A percentile compares a stretch with the other conserved stretches of the same genome.
Conservation (phyloP, 2,113 vertebrate species). For the Cisticola juncidis region DNA sequence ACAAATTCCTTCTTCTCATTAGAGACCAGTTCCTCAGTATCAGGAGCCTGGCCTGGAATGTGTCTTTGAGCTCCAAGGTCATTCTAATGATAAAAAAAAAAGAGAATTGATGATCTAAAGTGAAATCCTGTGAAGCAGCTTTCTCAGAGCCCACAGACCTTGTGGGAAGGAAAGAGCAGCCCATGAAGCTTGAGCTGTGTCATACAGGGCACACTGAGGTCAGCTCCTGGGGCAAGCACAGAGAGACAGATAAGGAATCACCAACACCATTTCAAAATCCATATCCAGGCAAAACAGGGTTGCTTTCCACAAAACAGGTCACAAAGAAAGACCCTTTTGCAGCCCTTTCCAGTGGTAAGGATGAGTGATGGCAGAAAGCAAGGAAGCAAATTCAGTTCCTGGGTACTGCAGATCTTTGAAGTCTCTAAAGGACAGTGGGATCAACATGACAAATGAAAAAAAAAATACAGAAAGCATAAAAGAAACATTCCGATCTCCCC, state of each 20-base stretch:
- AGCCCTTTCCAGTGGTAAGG: background rate
- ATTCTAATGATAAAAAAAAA: background rate
- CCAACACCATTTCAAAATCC: background rate
- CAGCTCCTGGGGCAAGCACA: background rate
- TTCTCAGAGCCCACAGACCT: background rate
- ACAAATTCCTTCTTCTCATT: conserved; percentile 40
- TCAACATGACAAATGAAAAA: background rate
- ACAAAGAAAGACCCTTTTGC: background rate
- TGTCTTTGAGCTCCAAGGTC: conserved; percentile 26
- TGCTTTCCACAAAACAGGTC: background rate
- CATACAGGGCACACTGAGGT: background rate
- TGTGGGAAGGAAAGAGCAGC: background rate
- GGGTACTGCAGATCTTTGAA: background rate
- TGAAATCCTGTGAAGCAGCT: background rate
- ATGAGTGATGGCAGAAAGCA: background rate
- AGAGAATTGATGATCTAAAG: background rate
- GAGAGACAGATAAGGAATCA: background rate
- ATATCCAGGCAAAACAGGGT: background rate
- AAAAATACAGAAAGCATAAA: background rate
- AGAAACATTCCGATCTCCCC: background rate
- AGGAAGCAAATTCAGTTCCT: background rate
- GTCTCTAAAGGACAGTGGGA: background rate
- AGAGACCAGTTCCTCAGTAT: background rate
- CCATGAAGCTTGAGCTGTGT: background rate
- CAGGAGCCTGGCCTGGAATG: conserved; percentile 3